Conservation (phyloP, 2,797 vertebrate genomes). For the Chloroceryle inda region DNA sequence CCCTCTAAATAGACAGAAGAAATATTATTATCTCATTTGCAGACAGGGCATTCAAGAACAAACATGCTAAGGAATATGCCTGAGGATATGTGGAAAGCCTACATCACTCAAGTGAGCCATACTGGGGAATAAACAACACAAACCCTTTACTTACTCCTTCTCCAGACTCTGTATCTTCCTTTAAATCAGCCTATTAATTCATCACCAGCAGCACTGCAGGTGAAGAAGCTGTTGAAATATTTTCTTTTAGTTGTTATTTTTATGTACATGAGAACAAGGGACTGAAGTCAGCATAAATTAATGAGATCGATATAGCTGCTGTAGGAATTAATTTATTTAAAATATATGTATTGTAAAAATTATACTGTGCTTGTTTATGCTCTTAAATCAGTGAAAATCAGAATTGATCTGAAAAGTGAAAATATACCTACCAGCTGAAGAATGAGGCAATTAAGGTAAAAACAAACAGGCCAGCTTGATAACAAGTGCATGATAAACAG, state of each 20-base stretch:
- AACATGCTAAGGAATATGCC: constrained; percentile 30
- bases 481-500: constrained; percentile 57
- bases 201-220: not conserved
- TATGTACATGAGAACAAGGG: not conserved
- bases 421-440: not conserved
- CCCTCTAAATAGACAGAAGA: constrained; percentile 4
- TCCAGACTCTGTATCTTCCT: constrained; percentile 11
- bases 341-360: not conserved
- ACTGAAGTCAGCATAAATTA: not conserved
- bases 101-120: constrained; percentile 17
- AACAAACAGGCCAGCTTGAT: constrained; percentile 29
- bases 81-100: not conserved
- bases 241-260: not conserved
- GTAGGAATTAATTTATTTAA: not conserved
- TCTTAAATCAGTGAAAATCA: not conserved
- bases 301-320: not conserved
- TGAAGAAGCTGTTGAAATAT: constrained; percentile 1
- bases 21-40: not conserved
- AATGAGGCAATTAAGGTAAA: constrained; percentile 36
- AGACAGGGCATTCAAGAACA: constrained; percentile 39
- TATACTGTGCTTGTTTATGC: not conserved
- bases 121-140: constrained; percentile 2
- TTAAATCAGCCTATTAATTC: constrained; percentile 7
- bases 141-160: not conserved
- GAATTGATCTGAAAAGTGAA: not conserved